Conservation (phyloP, 2,797 vertebrate genomes). For the Taeniopygia guttata region DNA sequence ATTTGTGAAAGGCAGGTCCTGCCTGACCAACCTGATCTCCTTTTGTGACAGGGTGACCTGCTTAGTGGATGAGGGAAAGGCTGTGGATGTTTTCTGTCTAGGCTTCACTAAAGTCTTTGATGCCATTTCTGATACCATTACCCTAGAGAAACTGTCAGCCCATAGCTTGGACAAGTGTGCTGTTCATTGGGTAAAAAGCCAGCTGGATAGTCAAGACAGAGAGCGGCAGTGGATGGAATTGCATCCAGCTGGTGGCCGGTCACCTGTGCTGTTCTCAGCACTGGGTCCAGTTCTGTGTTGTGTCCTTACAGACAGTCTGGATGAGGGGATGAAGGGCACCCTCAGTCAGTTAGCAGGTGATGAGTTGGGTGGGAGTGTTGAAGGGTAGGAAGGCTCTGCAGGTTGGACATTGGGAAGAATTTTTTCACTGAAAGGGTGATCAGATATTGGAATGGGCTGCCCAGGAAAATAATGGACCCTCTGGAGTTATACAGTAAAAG, state of each 20-base stretch:
- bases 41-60: background rate
- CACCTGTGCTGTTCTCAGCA: too few species aligned
- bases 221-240: too few species aligned
- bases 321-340: background rate
- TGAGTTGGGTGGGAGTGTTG: background rate
- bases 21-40: background rate
- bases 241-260: background rate
- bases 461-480: background rate
- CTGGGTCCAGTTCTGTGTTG: accelerated
- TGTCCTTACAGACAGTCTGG: background rate
- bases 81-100: background rate
- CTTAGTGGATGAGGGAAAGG: background rate
- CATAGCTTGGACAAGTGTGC: background rate
- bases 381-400: background rate
- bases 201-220: accelerated
- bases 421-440: background rate
- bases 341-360: background rate
- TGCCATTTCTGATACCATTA: background rate
- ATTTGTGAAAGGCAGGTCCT: background rate
- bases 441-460: background rate
- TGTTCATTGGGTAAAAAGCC: background rate
- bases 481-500: background rate
- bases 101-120: background rate
- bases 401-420: background rate
- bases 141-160: background rate